Conservation (phyloP, 1,140 invertebrate genomes). For the Neuroterus valhalla region DNA sequence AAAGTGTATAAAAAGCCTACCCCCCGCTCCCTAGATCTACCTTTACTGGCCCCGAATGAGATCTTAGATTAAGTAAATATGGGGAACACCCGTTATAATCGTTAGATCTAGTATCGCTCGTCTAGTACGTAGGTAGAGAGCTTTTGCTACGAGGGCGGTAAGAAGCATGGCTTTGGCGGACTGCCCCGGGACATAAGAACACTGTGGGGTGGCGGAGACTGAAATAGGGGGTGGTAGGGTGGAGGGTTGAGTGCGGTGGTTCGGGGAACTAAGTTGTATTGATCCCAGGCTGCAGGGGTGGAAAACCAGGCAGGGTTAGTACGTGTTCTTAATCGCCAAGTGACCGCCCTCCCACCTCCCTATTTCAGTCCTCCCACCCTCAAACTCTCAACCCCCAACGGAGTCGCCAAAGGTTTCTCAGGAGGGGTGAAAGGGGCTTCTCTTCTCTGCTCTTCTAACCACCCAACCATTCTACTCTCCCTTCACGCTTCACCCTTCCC, state of each 20-base stretch:
- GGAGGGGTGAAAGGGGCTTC: constrained; percentile 58
- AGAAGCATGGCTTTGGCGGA: constrained; percentile 69
- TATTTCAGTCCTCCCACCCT: constrained; percentile 59
- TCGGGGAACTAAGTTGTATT: constrained; percentile 76
- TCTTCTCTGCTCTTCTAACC: constrained; percentile 53
- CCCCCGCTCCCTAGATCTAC: too few species aligned
- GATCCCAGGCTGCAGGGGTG: constrained; percentile 73
- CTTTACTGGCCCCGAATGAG: neutral
- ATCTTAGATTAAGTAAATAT: neutral
- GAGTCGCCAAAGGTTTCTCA: constrained; percentile 66
- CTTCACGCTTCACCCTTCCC: neutral
- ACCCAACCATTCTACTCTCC: constrained; percentile 16
- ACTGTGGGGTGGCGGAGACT: constrained; percentile 60
- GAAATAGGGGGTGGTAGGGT: constrained; percentile 59
- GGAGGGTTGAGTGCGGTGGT: constrained; percentile 61
- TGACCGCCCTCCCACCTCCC: constrained; percentile 71
- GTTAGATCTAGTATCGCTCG: constrained; percentile 11
- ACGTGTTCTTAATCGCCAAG: constrained; percentile 77
- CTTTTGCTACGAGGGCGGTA: constrained; percentile 48
- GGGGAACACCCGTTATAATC: constrained; percentile 1
- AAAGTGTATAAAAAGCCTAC: too few species aligned
- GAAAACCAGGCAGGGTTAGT: constrained; percentile 74
- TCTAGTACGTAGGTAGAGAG: constrained; percentile 23
- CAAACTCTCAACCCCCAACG: constrained; percentile 46
- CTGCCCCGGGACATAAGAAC: constrained; percentile 74